A percentile compares a stretch with the other conserved stretches of the same genome.
Conservation (phyloP, 2,888 invertebrate genomes). For the Chloroclystis v-ata region DNA sequence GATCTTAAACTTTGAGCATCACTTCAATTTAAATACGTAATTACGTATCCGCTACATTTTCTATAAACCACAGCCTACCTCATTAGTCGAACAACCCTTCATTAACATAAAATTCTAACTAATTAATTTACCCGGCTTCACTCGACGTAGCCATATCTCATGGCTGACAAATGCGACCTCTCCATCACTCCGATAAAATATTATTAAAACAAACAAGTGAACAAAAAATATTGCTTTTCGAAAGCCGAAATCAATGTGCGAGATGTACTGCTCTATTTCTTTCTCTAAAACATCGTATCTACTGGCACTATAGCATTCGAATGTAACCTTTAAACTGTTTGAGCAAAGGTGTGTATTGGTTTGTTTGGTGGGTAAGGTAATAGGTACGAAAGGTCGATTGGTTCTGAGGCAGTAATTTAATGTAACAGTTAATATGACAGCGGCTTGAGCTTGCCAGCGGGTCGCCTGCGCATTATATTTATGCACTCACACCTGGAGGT, state of each 20-base stretch:
- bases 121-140: slow-evolving; percentile 68
- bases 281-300: slow-evolving; percentile 35
- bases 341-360: slow-evolving; percentile 33
- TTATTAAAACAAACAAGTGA: slow-evolving; percentile 78
- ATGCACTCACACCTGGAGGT: slow-evolving; percentile 78
- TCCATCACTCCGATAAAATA: slow-evolving; percentile 77
- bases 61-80: slow-evolving; percentile 23
- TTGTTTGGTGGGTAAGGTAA: slow-evolving; percentile 41
- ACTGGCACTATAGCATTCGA: slow-evolving; percentile 11
- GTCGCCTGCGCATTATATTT: slow-evolving; percentile 72
- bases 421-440: slow-evolving; percentile 79
- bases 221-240: slow-evolving; percentile 74
- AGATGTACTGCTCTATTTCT: slow-evolving; percentile 51
- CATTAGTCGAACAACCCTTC: slow-evolving; percentile 55
- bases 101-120: slow-evolving; percentile 64
- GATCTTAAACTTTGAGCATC: too few species aligned
- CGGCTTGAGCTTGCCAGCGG: slow-evolving; percentile 75
- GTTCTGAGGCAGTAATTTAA: slow-evolving; percentile 74
- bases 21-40: too few species aligned
- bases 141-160: slow-evolving; percentile 65
- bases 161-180: slow-evolving; percentile 74
- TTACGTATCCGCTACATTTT: not conserved
- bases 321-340: slow-evolving; percentile 17
- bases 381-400: slow-evolving; percentile 62
- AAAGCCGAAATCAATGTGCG: slow-evolving; percentile 78